Base-by-base conservation (phyloP, 2,888 invertebrate species). In the Sminthurinus aureus region DNA sequence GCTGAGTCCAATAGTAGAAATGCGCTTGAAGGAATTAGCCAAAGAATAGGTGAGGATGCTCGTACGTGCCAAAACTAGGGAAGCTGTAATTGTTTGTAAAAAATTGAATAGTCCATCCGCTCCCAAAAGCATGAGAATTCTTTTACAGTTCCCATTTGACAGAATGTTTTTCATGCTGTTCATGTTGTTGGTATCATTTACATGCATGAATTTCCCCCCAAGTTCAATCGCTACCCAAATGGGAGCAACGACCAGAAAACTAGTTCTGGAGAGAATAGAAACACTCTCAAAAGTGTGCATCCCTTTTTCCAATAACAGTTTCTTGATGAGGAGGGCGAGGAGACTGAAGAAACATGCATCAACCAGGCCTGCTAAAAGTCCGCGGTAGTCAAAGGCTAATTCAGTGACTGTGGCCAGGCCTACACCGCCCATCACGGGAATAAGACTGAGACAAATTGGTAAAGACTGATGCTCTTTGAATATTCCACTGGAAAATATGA, bases 251-350 rank as follows among this genome's bases (percentile, higher is more conserved):
- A 96, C 93, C 87, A 94, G 91, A 82, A 96, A 91, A 76, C 97
- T 95, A 84, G 96, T 91, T 89, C 95, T 93, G 69, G 96, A 95
- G 81, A 98, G 92, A 85, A 96, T 91, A 88, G 75, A 26, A 0
- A 67, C n/a, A 0, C 66, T 20, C 66, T 78, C 18, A 71, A 78
- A 78, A 18, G 22, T 71, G 18, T 78, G 78, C 13, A 78, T 78
- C 13, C 64, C 15, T 8, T 58, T 71, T 6, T 9, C 66, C 22
- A 81, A 75, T 18, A 85, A 64, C 90, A 96, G 97, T 93, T 97
- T 97, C 92, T 98, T 98, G 0, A 98, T 97, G 91, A 95, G 97
- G 88, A 98, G 96, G 91, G 98, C 97, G 91, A 98, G 97, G 88
- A 98, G 91, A 18, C 97, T 95, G 89, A 98, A 97, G 83, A 97